Conservation (phyloP, 2,797 vertebrate genomes). For the Hozukius guyotensis region DNA sequence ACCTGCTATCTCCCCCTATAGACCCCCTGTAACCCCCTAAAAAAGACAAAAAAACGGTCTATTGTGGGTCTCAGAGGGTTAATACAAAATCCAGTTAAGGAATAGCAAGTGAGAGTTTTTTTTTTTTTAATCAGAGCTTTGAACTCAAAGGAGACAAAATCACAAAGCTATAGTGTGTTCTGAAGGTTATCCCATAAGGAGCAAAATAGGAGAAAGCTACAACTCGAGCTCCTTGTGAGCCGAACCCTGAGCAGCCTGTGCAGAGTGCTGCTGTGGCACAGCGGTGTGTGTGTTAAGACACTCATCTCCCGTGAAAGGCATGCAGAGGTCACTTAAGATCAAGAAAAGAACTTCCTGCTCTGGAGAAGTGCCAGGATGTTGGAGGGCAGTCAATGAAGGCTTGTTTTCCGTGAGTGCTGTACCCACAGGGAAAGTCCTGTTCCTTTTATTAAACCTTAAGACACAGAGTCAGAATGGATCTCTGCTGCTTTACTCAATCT, state of each 20-base stretch:
- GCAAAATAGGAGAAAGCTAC: neutral
- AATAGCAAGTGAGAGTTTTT: too few species aligned
- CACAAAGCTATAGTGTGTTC: too few species aligned
- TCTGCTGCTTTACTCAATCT: constrained; percentile 1
- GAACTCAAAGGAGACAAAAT: too few species aligned
- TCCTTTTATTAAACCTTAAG: constrained; percentile 28
- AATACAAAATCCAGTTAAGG: too few species aligned
- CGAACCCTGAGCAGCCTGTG: neutral
- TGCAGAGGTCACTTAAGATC: constrained; percentile 64
- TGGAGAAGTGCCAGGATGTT: constrained; percentile 68
- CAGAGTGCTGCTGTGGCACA: constrained; percentile 25
- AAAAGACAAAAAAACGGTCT: too few species aligned
- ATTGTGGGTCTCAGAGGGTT: too few species aligned
- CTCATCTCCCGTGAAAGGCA: constrained; percentile 63
- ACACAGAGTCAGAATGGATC: neutral
- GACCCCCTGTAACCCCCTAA: too few species aligned
- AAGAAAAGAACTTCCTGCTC: constrained; percentile 74
- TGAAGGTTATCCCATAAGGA: too few species aligned
- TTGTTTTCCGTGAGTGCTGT: constrained; percentile 52
- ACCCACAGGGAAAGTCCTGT: constrained; percentile 38
- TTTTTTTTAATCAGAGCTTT: too few species aligned
- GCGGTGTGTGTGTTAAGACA: constrained; percentile 35
- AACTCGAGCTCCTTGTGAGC: neutral
- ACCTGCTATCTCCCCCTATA: too few species aligned
- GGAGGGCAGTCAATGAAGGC: constrained; percentile 53